Base-by-base conservation (phyloP, 92 coral and sea anemone genomes). In the Actinostola sp. region DNA sequence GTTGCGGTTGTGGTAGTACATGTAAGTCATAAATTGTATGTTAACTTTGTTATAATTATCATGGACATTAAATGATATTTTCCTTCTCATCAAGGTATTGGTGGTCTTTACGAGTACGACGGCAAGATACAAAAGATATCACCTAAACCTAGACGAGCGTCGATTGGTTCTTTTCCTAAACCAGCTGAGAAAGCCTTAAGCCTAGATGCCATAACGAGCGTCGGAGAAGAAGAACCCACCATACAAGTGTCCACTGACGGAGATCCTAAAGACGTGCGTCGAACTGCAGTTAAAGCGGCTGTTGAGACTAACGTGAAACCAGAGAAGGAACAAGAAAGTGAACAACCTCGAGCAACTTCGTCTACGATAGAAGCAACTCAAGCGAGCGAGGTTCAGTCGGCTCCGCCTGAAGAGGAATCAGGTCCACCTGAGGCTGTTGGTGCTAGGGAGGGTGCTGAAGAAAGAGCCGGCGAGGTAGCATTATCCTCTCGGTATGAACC, bases 81-180 rank as follows among this genome's bases (percentile, higher is more conserved):
- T 30, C 10, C 31, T 49, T 51, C 39, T 50, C 31, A 19, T 39
- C 9, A 2, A 75, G 81, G 81, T 75, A 39, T 75, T 38, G 81
- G 81, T 23, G 81, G 81, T 23, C 27, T 36, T 16, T 75, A 75
- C 35, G 72, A 51, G 2, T 64, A 75, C 20, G 72, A 75, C 35
- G 81, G 81, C 23, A 28, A 33, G 31, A 48, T 75, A 38, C 72
- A 75, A 34, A 63, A 75, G 36, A 35, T 50, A 14, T 44, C 61
- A 21, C 63, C 67, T 10, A 29, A 60, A 23, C 50, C 61, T 3
- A 71, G 86, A 52, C 84, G 86, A 28, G 84, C 90, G 6, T 73
- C 76, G 2, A 39, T 62, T 44, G 90, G 71, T 15, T 80, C 86
- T 12, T 42, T 58, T 14, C 70, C 71, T 3, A 61, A 44, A 28